Conservation (phyloP, 2,888 invertebrate species). For the Nemurella pictetii region DNA sequence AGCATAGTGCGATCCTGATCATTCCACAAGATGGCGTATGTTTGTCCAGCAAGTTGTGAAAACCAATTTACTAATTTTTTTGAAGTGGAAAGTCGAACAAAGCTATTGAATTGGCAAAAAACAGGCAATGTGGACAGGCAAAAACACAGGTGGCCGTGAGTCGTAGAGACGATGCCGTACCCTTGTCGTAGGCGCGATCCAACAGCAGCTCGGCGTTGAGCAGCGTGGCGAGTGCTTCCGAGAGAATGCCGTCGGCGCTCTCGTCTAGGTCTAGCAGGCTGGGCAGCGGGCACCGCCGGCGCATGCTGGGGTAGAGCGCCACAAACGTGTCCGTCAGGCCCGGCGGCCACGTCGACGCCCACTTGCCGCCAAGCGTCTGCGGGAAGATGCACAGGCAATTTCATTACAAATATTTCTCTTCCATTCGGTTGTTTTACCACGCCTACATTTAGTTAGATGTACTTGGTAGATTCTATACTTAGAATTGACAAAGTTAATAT, state of each 20-base stretch:
- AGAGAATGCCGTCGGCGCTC: slow-evolving; percentile 41
- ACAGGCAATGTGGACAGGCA: too few species aligned
- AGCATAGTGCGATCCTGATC: too few species aligned
- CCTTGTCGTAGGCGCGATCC: slow-evolving; percentile 43
- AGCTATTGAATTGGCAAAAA: too few species aligned
- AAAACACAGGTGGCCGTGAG: background rate
- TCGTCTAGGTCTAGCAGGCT: background rate
- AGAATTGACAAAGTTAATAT: too few species aligned
- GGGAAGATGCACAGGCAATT: slow-evolving; percentile 53
- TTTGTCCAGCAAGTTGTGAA: too few species aligned
- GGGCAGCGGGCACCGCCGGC: slow-evolving; percentile 44
- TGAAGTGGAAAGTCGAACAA: too few species aligned
- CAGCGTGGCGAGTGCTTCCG: slow-evolving; percentile 57
- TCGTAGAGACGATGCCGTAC: background rate
- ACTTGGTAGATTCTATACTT: too few species aligned
- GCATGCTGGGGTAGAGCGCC: slow-evolving; percentile 62
- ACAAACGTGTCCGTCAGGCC: slow-evolving; percentile 62
- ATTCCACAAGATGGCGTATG: too few species aligned
- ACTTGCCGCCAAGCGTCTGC: slow-evolving; percentile 61
- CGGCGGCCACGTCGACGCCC: slow-evolving; percentile 68
- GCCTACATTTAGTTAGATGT: too few species aligned
- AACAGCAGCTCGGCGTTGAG: slow-evolving; percentile 59
- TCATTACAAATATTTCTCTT: too few species aligned
- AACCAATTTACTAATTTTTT: too few species aligned
- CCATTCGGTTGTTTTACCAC: too few species aligned